Percentiles rank a stretch among this genome's conserved stretches.
These are phyloP conservation scores for Cladorhizidae sp. DNA, from an alignment of 37 sponge, comb jelly and placozoan species.

Conservation along the genomic window DNA sequence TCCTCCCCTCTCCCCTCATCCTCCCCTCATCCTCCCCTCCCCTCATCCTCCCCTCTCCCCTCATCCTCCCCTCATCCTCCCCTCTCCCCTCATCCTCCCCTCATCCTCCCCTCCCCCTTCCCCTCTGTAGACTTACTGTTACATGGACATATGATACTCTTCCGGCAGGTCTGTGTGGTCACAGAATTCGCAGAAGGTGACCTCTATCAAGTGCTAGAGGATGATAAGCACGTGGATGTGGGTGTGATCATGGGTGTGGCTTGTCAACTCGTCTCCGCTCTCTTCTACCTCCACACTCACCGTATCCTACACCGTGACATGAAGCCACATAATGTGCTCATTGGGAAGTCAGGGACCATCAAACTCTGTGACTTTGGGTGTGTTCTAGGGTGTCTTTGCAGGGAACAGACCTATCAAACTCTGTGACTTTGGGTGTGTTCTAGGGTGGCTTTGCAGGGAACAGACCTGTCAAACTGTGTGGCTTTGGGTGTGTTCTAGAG, in stretches of 20 bases:
- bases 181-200: slow-evolving; percentile 97
- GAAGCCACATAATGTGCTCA: slow-evolving; percentile 97
- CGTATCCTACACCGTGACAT: slow-evolving; percentile 95
- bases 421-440: no score
- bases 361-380: slow-evolving; percentile 97
- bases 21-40: no score
- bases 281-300: slow-evolving; percentile 91
- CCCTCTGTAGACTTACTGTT: no score
- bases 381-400: not conserved
- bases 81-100: no score
- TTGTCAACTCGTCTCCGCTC: slow-evolving; percentile 89
- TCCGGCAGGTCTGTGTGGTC: slow-evolving; percentile 85
- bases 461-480: no score
- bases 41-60: no score
- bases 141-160: not conserved
- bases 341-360: slow-evolving; percentile 80
- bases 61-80: no score
- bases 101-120: no score
- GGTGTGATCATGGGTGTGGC: slow-evolving; percentile 75
- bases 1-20: no score
- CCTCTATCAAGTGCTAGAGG: slow-evolving; percentile 90
- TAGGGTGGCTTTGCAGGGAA: no score
- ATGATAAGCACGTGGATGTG: slow-evolving; percentile 79
- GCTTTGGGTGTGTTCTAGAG: no score
- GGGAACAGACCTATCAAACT: no score